Conservation (phyloP, 2,113 vertebrate species). For the Chaenocephalus aceratus region DNA sequence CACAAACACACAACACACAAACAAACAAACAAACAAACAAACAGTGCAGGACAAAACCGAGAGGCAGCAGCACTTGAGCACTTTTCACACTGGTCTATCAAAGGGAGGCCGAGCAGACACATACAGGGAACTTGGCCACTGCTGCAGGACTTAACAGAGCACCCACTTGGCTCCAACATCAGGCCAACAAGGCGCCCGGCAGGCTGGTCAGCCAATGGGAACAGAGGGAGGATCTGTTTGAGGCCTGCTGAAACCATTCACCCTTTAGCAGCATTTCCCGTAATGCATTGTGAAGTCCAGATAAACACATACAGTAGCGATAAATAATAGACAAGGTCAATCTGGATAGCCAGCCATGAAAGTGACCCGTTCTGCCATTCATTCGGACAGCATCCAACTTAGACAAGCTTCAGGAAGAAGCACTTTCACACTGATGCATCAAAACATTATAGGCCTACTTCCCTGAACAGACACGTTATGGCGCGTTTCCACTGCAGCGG, state of each 20-base stretch:
- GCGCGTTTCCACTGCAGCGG: no score
- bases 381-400: conserved; percentile 25
- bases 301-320: conserved; percentile 35
- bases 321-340: conserved; percentile 47
- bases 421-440: conserved; percentile 54
- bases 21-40: not conserved
- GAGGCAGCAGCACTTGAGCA: conserved; percentile 16
- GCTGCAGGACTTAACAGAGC: conserved; percentile 41
- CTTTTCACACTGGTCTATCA: conserved; percentile 41
- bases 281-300: conserved; percentile 12
- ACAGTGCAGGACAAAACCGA: conserved; percentile 1
- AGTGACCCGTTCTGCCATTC: conserved; percentile 59
- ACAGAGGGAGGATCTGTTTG: no score
- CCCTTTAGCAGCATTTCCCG: not conserved
- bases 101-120: conserved; percentile 44
- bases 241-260: conserved; percentile 14
- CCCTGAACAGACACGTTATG: conserved; percentile 12
- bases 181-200: conserved; percentile 41
- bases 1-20: not conserved
- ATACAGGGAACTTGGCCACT: conserved; percentile 41
- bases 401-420: conserved; percentile 42
- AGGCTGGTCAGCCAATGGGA: conserved; percentile 26
- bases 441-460: conserved; percentile 17
- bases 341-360: conserved; percentile 53
- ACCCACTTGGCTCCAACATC: conserved; percentile 48